Conservation (phyloP, 2,888 invertebrate genomes). For the Calliphora vomitoria region DNA sequence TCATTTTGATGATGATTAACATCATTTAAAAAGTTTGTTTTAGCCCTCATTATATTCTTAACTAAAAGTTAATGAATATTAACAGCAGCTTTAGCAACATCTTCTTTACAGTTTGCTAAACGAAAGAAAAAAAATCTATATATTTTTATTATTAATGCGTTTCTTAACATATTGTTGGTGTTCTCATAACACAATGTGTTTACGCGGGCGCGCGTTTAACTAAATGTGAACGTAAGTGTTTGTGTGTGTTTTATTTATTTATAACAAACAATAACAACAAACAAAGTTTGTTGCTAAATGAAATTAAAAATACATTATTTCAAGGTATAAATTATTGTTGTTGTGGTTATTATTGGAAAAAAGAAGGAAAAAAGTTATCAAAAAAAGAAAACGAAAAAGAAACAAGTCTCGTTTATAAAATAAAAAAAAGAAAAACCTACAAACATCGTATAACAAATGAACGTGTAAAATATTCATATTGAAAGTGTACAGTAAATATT, state of each 20-base stretch:
- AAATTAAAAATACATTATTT: slow-evolving; percentile 69
- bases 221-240: neutral
- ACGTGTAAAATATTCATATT: slow-evolving; percentile 36
- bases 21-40: slow-evolving; percentile 46
- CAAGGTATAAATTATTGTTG: slow-evolving; percentile 29
- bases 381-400: neutral
- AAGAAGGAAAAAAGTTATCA: neutral
- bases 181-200: neutral
- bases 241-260: neutral
- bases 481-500: slow-evolving; percentile 29
- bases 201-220: neutral
- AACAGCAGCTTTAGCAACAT: slow-evolving; percentile 12
- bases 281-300: slow-evolving; percentile 42
- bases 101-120: neutral
- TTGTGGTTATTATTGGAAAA: slow-evolving; percentile 5
- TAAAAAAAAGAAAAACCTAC: neutral
- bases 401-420: neutral
- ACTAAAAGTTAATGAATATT: slow-evolving; percentile 48
- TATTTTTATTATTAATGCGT: slow-evolving; percentile 28
- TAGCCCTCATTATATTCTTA: neutral
- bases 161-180: slow-evolving; percentile 15
- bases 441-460: neutral
- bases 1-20: slow-evolving; percentile 17
- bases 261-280: neutral
- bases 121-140: neutral